Percentiles rank a stretch among this genome's conserved stretches.
Evolutionary conservation across 1,140 invertebrate species (phyloP).

Genomic region (Penaeus indicus): DNA sequence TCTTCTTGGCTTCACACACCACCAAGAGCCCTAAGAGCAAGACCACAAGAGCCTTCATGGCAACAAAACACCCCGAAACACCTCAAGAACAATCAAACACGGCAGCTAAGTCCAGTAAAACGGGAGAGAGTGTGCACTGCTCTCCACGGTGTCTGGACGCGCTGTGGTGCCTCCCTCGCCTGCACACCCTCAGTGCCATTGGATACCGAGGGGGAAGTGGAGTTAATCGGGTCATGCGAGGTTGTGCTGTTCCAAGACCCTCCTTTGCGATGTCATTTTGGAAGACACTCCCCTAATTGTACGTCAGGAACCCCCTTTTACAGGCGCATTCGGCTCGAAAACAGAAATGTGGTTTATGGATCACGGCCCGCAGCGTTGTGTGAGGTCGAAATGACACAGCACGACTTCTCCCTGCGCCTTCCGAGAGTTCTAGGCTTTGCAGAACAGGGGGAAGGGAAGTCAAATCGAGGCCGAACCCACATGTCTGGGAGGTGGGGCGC

Average conservation of each 20-base stretch:
- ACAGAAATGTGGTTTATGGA: too few species aligned
- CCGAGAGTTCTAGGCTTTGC: too few species aligned
- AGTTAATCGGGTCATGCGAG: constrained; percentile 33
- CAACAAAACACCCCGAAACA: constrained; percentile 18
- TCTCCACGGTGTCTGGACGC: constrained; percentile 29
- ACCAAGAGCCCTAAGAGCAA: constrained; percentile 43
- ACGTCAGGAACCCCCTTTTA: background rate
- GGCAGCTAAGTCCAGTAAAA: constrained; percentile 25
- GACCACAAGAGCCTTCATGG: constrained; percentile 51
- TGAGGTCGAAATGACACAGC: too few species aligned
- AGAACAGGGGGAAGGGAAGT: too few species aligned
- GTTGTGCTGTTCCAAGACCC: constrained; percentile 7
- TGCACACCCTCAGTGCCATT: constrained; percentile 30
- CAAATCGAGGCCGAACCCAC: too few species aligned
- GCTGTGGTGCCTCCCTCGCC: constrained; percentile 35
- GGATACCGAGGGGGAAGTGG: constrained; percentile 56
- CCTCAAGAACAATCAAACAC: constrained; percentile 23
- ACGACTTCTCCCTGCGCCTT: too few species aligned
- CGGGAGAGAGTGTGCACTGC: background rate
- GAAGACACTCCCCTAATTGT: too few species aligned
- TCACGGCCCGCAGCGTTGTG: too few species aligned
- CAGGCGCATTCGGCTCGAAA: background rate
- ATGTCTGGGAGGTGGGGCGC: too few species aligned
- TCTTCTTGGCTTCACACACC: constrained; percentile 47
- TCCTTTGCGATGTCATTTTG: constrained; percentile 16